phyloP scores from a whole-genome alignment of 1,140 invertebrate genomes.

The Zaprionus nigranus region DNA sequence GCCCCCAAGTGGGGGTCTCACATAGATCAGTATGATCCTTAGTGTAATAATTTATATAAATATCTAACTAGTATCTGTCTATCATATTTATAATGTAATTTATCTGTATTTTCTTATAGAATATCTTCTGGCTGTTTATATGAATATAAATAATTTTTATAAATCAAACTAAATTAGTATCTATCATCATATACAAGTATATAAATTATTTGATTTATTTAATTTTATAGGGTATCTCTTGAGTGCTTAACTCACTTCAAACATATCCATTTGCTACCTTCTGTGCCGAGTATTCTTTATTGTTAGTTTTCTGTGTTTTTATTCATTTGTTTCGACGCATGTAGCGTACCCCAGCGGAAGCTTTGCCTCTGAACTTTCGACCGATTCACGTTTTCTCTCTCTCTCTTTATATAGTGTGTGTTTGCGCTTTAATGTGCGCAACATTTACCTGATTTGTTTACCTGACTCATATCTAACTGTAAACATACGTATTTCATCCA shows the following conservation, averaged over 20 bases:
- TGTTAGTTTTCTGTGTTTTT: constrained; percentile 56
- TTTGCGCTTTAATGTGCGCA: constrained; percentile 59
- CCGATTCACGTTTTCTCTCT: constrained; percentile 38
- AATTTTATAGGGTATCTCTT: constrained; percentile 15
- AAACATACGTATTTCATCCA: constrained; percentile 18
- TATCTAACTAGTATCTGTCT: no score
- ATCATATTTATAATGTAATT: neutral
- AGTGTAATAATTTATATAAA: neutral
- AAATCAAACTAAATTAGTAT: no score
- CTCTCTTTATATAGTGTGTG: neutral
- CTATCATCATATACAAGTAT: no score
- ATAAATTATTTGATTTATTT: neutral
- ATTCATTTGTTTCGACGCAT: constrained; percentile 24
- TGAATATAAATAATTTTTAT: no score
- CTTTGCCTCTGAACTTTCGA: constrained; percentile 66
- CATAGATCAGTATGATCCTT: no score
- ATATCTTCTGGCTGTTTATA: constrained; percentile 1
- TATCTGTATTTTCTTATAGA: neutral
- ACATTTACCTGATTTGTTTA: constrained; percentile 55
- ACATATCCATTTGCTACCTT: constrained; percentile 14
- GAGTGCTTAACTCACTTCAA: neutral
- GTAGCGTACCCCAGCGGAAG: constrained; percentile 51
- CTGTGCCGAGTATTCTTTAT: constrained; percentile 48
- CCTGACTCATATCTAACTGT: constrained; percentile 29
- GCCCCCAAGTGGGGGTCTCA: no score